These are phyloP conservation scores for Netelia virgata DNA, from an alignment of 2,888 invertebrate species.

Conservation along the genomic window DNA sequence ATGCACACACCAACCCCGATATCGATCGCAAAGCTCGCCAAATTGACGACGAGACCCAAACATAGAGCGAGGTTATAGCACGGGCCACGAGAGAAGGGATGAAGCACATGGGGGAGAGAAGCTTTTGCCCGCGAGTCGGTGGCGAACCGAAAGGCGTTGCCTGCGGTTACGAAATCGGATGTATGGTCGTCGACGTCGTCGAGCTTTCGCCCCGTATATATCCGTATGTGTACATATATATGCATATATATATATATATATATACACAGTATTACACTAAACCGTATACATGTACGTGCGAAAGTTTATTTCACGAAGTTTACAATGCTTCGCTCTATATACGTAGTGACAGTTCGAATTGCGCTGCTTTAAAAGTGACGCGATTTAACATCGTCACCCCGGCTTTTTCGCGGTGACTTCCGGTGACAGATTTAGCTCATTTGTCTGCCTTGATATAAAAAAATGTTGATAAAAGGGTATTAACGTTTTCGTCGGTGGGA, in stretches of 20 bases:
- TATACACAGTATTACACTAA: background rate
- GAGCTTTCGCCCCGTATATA: background rate
- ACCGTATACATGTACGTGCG: background rate
- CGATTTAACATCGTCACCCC: background rate
- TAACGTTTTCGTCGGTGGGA: no score
- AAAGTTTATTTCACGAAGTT: constrained; percentile 1
- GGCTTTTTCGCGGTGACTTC: background rate
- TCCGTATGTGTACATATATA: background rate
- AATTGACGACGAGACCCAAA: constrained; percentile 62
- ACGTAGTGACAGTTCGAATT: background rate
- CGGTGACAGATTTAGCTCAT: no score
- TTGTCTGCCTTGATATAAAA: no score
- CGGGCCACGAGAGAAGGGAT: constrained; percentile 5
- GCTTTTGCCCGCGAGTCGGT: constrained; percentile 56
- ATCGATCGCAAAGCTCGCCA: constrained; percentile 60
- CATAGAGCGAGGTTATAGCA: constrained; percentile 22
- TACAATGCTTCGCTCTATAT: constrained; percentile 2
- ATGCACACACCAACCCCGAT: constrained; percentile 14
- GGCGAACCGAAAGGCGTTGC: constrained; percentile 67
- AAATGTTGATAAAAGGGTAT: no score
- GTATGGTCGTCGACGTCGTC: constrained; percentile 28
- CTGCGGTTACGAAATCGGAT: constrained; percentile 69
- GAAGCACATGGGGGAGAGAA: constrained; percentile 3
- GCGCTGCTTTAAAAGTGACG: background rate
- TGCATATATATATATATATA: background rate